phyloP scores from a whole-genome alignment of 2,113 vertebrate genomes.

The Mustela nigripes region DNA sequence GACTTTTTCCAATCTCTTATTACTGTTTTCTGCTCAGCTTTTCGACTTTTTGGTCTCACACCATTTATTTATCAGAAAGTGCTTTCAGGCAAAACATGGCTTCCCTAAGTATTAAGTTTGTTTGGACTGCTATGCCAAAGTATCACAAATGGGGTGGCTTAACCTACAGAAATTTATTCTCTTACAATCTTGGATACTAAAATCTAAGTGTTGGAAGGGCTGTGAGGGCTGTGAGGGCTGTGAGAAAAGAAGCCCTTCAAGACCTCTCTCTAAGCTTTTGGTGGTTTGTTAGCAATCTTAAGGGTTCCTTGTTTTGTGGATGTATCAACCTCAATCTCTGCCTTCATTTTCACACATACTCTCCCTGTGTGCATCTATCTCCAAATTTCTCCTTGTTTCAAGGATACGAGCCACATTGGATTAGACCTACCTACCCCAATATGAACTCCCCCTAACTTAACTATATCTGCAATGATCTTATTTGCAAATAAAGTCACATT shows the following conservation, averaged over 20 bases:
- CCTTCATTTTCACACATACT: not conserved
- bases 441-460: not conserved
- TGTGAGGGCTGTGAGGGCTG: not conserved
- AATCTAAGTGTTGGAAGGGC: not conserved
- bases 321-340: not conserved
- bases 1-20: not conserved
- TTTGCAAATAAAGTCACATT: conserved; percentile 15
- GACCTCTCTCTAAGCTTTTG: not conserved
- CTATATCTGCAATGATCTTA: not conserved
- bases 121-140: not conserved
- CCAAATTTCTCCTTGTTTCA: not conserved
- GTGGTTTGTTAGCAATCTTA: not conserved
- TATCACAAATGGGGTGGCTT: not conserved
- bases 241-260: not conserved
- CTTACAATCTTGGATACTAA: not conserved
- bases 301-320: not conserved
- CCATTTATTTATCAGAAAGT: not conserved
- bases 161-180: not conserved
- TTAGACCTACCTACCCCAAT: not conserved
- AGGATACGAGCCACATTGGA: not conserved
- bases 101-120: not conserved
- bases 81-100: not conserved
- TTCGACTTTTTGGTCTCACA: not conserved
- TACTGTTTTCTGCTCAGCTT: not conserved
- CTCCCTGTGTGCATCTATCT: not conserved